Evolutionary conservation across 2,113 vertebrate genomes (phyloP).

Genomic region (Carollia perspicillata): DNA sequence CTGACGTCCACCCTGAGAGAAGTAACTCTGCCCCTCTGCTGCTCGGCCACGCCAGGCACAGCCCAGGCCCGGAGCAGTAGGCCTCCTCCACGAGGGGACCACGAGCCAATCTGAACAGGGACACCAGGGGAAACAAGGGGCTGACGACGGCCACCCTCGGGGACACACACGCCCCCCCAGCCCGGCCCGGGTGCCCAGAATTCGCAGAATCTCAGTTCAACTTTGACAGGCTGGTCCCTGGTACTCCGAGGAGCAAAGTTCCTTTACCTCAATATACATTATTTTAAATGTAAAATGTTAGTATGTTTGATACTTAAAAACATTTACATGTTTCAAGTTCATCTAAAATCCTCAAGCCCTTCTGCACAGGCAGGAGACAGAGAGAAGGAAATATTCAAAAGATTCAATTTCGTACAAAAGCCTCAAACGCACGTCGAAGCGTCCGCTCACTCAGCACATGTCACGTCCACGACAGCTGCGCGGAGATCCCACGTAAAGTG

Average conservation of each 20-base stretch:
- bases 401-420: constrained; percentile 27
- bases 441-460: background rate
- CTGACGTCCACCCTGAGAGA: accelerated
- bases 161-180: accelerated
- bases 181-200: background rate
- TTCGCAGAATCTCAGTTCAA: background rate
- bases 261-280: background rate
- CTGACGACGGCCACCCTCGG: accelerated
- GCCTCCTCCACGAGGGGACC: accelerated
- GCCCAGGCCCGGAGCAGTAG: accelerated
- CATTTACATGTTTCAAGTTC: background rate
- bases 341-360: background rate
- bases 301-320: background rate
- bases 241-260: background rate
- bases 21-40: background rate
- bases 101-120: accelerated
- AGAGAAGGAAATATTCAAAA: background rate
- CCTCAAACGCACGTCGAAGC: background rate
- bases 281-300: background rate
- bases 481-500: background rate
- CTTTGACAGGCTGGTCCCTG: background rate
- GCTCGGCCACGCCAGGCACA: background rate
- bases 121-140: accelerated
- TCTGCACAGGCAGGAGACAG: background rate
- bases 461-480: background rate